These are phyloP conservation scores for Zygaena filipendulae DNA, from an alignment of 2,888 invertebrate genomes.

Conservation along the genomic window DNA sequence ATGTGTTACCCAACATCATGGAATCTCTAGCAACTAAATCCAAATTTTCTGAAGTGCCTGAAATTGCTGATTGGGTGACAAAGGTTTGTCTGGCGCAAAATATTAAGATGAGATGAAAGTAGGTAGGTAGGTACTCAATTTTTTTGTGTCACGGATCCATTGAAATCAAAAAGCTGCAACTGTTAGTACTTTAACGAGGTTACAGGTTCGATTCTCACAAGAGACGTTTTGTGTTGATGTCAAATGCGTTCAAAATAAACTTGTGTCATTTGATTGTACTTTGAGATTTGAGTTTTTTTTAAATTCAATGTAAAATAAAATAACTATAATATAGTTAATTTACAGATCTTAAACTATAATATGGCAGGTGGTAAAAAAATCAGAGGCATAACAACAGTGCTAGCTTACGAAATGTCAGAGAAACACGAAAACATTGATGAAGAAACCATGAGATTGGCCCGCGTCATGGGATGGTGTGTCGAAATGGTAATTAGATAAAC, in stretches of 20 bases:
- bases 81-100: constrained; percentile 14
- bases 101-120: background rate
- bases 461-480: constrained; percentile 90
- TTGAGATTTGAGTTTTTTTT: too few relatives aligned
- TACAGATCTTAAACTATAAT: constrained; percentile 82
- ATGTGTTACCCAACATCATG: constrained; percentile 9
- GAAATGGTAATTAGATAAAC: constrained; percentile 90
- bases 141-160: background rate
- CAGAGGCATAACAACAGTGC: constrained; percentile 75
- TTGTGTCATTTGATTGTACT: too few relatives aligned
- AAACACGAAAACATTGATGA: constrained; percentile 71
- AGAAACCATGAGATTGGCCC: constrained; percentile 77
- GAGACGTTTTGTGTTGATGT: too few relatives aligned
- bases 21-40: constrained; percentile 16
- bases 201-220: too few relatives aligned
- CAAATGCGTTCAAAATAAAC: too few relatives aligned
- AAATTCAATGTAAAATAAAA: too few relatives aligned
- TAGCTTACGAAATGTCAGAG: constrained; percentile 76
- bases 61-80: constrained; percentile 20
- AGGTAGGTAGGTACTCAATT: too few relatives aligned
- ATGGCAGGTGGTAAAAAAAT: constrained; percentile 85
- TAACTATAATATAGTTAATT: too few relatives aligned
- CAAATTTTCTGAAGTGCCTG: constrained; percentile 19
- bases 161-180: background rate
- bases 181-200: background rate